Percentiles rank a stretch among this genome's conserved stretches.
Evolutionary conservation across 2,888 invertebrate genomes (phyloP).

Genomic region (Hyles lineata): DNA sequence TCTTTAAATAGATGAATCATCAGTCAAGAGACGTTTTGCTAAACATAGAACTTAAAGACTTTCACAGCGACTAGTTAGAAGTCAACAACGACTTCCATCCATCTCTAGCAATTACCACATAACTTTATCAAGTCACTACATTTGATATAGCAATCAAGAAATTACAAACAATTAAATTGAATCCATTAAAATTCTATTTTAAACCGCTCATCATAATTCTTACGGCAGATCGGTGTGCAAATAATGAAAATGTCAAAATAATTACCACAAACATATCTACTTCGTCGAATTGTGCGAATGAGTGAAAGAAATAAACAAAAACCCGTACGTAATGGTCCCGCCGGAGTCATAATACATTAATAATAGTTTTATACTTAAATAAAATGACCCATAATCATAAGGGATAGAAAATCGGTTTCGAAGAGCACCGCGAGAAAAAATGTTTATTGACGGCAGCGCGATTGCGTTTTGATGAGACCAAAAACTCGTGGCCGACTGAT

Average conservation of each 20-base stretch:
- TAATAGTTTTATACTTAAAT: constrained; percentile 76
- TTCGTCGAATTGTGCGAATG: constrained; percentile 32
- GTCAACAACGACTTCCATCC: no score
- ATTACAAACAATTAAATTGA: no score
- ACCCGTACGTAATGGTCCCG: constrained; percentile 15
- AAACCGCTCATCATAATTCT: neutral
- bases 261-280: constrained; percentile 35
- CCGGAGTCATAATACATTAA: constrained; percentile 74
- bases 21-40: no score
- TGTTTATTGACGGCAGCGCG: constrained; percentile 64
- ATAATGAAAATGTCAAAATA: constrained; percentile 28
- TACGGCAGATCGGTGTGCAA: neutral
- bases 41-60: no score
- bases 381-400: constrained; percentile 81
- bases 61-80: no score
- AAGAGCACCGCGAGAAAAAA: constrained; percentile 67
- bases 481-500: constrained; percentile 70
- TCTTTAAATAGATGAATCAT: no score
- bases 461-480: constrained; percentile 73
- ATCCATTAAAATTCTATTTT: neutral
- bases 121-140: no score
- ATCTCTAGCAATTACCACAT: no score
- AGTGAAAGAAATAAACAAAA: constrained; percentile 5
- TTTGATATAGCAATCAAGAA: no score
- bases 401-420: constrained; percentile 82